Evolutionary conservation across 1,140 invertebrate species (phyloP), one percentile per base, ranked within the genome.

Genomic region (Globodera ellingtonae): DNA sequence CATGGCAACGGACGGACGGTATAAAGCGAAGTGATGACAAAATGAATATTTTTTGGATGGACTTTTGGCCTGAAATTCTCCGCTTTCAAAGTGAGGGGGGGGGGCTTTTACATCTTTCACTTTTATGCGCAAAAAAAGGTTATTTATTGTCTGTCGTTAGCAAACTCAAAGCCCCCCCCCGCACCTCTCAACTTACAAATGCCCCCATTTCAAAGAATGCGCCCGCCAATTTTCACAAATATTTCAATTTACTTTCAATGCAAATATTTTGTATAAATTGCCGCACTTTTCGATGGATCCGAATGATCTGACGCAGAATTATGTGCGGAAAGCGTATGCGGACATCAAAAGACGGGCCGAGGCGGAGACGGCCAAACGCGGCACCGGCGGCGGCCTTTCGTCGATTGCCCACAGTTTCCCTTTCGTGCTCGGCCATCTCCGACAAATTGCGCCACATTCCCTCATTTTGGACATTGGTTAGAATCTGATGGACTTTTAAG

Each of bases 391-490:
- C 56, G 15, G 10, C 56, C 18, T 2, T 62, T 62, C 50, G 50
- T 13, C 50, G 50, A 18, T 6, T 10, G 56, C 56, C 10, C 56
- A n/a, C 18, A 75, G 52, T 52, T 77, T 70, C n/a, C 69, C 62
- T 8, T 77, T 62, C 47, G 24, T 77, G 3, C 47, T 69, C 46
- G 69, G 24, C 48, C 15, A 62, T 15, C 5, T 77, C 0, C 24
- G 65, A 69, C 15, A 48, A 5, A 6, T 77, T 65, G 8, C 13
- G 48, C 24, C 1, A 6, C 70, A 77, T 67, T 77, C 75, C 13
- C 69, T 77, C 65, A 77, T 77, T 77, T 47, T 77, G 62, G 75
- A 77, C 56, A 77, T 77, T 69, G 75, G 75, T 77, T 48, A 35
- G 75, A 24, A 24, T 24, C 24, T 24, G 24, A 0, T 24, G 24